Percentiles rank a stretch among this genome's conserved stretches.
Evolutionary conservation across 1,140 invertebrate species (phyloP).

Genomic region (Meloidogyne hapla): DNA sequence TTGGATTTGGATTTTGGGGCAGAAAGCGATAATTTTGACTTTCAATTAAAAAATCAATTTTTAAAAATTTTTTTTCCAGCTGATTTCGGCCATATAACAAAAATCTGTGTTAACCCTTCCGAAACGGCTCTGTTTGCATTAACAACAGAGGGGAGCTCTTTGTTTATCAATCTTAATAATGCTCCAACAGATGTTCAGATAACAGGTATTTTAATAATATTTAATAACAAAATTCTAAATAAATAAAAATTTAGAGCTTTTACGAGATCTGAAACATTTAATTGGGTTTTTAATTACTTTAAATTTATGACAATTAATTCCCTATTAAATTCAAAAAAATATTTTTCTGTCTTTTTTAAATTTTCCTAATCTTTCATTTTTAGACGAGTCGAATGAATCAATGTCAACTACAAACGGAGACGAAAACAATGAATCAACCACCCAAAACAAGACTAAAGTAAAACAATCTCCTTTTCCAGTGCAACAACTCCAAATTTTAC

Average conservation of each 20-base stretch:
- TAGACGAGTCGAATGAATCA: background rate
- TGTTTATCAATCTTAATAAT: background rate
- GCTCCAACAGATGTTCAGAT: background rate
- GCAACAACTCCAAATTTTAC: background rate
- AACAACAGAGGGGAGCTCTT: slow-evolving; percentile 20
- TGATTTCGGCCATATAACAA: slow-evolving; percentile 10
- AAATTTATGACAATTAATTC: too few relatives aligned
- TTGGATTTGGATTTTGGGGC: too few relatives aligned
- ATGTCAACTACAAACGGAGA: background rate
- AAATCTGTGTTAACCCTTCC: slow-evolving; percentile 2
- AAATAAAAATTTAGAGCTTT: too few relatives aligned
- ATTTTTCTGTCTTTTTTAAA: too few relatives aligned
- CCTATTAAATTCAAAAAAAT: too few relatives aligned
- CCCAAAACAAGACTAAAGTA: background rate
- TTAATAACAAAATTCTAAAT: too few relatives aligned
- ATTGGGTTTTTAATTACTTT: too few relatives aligned
- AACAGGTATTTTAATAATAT: background rate
- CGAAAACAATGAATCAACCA: background rate
- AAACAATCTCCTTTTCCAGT: background rate
- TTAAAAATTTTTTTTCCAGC: background rate
- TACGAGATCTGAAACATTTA: too few relatives aligned
- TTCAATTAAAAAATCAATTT: background rate
- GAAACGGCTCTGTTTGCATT: slow-evolving; percentile 4
- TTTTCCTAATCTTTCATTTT: background rate
- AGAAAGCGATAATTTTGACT: too few relatives aligned